Base-by-base conservation (phyloP, 2,797 vertebrate species). In the Enteromius trimaculatus region DNA sequence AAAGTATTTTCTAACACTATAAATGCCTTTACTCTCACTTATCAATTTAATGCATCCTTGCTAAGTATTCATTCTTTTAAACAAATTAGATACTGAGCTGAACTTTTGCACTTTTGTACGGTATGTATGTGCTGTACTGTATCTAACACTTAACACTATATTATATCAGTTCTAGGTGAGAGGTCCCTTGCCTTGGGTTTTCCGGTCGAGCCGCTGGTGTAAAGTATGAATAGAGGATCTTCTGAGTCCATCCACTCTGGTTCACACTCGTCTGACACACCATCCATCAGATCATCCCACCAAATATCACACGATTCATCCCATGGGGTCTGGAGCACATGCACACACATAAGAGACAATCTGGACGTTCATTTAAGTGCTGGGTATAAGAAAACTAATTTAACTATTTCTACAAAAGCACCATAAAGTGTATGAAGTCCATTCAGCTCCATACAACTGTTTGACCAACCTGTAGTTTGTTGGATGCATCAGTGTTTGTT, bases 191-290 rank as follows among this genome's bases (percentile, higher is more conserved):
- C 95, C 91, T 96, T 96, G 31, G 95, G 95, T 92, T 95, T 95
- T 19, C 95, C 95, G 0, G 95, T 96, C 83, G 95, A 95, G 77
- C 95, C 95, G 42, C 95, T 96, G 86, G 95, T 95, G 89, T 96
- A 94, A 47, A 96, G 94, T 80, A 96, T 94, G 83, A 96, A 96
- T 34, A 96, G 92, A 0, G 94, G 94, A 82, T 96, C 94, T 82
- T 96, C 95, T 0, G 96, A 94, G 21, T 96, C 94, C 93, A 96
- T 84, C 94, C 93, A 94, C 90, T 94, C 96, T 0, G 96, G 96
- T 26, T 96, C 95, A 90, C 96, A 97, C 84, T 92, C 91, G 0
- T 95, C 94, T 17, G 91, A 75, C 34, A 88, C 87, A 26, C 88
- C 86, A 34, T 82, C 89, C 92, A 95, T 92, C 10, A 39, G 91